Conservation (phyloP, 2,797 vertebrate genomes). For the Huso huso region DNA sequence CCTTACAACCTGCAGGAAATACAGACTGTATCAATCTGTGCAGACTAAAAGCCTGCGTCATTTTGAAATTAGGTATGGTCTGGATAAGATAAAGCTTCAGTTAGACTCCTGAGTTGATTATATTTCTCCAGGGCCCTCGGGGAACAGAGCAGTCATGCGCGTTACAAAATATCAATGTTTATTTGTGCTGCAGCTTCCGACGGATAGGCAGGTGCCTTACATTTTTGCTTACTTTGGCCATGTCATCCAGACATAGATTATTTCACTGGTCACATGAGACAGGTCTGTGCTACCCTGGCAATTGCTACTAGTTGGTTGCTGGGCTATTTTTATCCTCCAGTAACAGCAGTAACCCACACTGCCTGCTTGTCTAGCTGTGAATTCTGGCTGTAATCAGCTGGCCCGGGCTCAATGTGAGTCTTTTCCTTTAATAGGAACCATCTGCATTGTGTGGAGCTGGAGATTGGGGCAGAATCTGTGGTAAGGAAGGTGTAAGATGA, state of each 20-base stretch:
- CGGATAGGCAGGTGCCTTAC: not conserved
- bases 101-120: not conserved
- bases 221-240: constrained; percentile 3
- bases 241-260: constrained; percentile 4
- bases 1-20: too few species aligned
- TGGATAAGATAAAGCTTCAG: not conserved
- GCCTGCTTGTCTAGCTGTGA: constrained; percentile 16
- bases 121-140: not conserved
- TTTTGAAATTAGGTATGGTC: not conserved
- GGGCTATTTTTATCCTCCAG: constrained; percentile 57
- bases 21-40: too few species aligned
- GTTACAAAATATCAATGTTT: not conserved
- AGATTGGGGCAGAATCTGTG: not conserved
- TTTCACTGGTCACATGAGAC: constrained; percentile 20
- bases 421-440: constrained; percentile 46
- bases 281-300: constrained; percentile 30
- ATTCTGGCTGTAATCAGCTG: constrained; percentile 24
- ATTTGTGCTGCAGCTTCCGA: not conserved
- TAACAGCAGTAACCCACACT: constrained; percentile 25
- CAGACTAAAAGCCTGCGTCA: too few species aligned
- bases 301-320: constrained; percentile 12
- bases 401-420: constrained; percentile 11
- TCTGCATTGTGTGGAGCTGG: constrained; percentile 21
- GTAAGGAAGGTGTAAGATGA: constrained; percentile 29
- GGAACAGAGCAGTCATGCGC: not conserved